Evolutionary conservation across 2,888 invertebrate species (phyloP).

Genomic region (Rhagophthalmus giganteus): DNA sequence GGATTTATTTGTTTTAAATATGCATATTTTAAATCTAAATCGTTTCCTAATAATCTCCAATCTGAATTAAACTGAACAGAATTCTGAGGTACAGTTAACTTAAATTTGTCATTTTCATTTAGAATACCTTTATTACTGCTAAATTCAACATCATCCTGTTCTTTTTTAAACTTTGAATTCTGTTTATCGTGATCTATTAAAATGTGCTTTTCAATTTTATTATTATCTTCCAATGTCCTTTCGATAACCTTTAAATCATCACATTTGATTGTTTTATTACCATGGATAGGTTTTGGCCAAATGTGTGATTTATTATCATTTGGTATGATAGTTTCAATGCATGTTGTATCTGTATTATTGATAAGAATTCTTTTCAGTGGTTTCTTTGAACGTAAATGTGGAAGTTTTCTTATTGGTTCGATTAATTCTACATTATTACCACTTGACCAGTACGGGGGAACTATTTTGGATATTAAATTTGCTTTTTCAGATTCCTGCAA

Average conservation of each 20-base stretch:
- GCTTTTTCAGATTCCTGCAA: not conserved
- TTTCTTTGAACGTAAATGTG: constrained; percentile 68
- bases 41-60: constrained; percentile 64
- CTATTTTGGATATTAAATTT: constrained; percentile 29
- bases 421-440: constrained; percentile 51
- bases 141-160: too few species aligned
- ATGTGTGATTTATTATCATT: constrained; percentile 17
- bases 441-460: constrained; percentile 46
- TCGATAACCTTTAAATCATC: constrained; percentile 43
- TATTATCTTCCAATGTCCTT: constrained; percentile 26
- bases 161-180: not conserved
- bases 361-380: constrained; percentile 59
- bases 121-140: constrained; percentile 16
- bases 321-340: constrained; percentile 24
- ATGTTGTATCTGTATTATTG: constrained; percentile 29
- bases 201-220: constrained; percentile 5
- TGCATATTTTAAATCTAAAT: constrained; percentile 58
- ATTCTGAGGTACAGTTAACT: constrained; percentile 60
- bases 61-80: constrained; percentile 67
- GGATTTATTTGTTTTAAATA: constrained; percentile 66
- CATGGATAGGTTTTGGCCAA: constrained; percentile 26
- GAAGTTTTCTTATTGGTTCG: constrained; percentile 62
- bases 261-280: constrained; percentile 32
- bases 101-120: constrained; percentile 32
- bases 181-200: constrained; percentile 6